These are phyloP conservation scores for Emydocephalus ijimae DNA, from an alignment of 2,113 vertebrate genomes.

Conservation along the genomic window DNA sequence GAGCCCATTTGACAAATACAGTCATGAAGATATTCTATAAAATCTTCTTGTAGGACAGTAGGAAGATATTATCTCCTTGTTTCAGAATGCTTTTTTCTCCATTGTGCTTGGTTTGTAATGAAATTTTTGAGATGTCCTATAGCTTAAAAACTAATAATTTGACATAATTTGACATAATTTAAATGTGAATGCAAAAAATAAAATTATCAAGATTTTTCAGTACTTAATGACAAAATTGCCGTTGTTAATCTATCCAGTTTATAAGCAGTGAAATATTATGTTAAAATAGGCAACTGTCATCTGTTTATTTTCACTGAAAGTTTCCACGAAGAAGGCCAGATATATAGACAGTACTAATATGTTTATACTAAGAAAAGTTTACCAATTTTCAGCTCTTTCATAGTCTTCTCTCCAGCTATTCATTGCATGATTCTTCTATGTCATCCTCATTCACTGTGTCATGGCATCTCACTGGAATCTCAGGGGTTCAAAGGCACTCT, in stretches of 20 bases:
- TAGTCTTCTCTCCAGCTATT: not conserved
- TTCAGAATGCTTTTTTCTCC: not conserved
- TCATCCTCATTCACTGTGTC: not conserved
- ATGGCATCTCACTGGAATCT: not conserved
- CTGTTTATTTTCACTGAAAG: not conserved
- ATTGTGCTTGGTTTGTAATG: not conserved
- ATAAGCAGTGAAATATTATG: not conserved
- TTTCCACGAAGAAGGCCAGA: not conserved
- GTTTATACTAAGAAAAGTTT: not conserved
- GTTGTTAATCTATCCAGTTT: not conserved
- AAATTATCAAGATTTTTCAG: not conserved
- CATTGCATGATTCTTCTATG: not conserved
- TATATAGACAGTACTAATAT: not conserved
- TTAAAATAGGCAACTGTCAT: not conserved
- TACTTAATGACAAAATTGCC: constrained; percentile 11
- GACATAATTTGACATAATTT: not conserved
- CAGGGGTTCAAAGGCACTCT: not conserved
- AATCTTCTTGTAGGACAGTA: not conserved
- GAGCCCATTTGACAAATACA: not conserved
- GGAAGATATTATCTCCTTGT: not conserved
- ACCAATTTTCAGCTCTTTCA: not conserved
- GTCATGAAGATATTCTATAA: not conserved
- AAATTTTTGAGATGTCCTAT: not conserved
- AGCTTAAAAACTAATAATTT: not conserved
- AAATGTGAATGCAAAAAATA: not conserved